phyloP scores from a whole-genome alignment of 2,113 vertebrate genomes.

The Electrona antarctica region DNA sequence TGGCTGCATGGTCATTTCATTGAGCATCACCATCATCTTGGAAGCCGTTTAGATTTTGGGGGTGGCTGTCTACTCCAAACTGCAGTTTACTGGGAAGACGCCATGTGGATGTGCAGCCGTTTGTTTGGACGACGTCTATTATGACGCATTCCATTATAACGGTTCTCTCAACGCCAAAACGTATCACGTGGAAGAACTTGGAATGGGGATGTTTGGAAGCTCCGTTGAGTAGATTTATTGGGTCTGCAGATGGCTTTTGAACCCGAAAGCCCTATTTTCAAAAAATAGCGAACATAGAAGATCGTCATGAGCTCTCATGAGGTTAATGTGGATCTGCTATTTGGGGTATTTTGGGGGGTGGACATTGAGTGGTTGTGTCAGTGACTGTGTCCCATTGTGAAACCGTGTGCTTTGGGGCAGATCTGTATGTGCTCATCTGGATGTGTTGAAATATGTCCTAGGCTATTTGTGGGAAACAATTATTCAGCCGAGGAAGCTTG shows the following conservation, averaged over 20 bases:
- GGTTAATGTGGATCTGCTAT: no score
- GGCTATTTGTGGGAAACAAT: conserved; percentile 31
- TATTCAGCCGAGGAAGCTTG: neutral
- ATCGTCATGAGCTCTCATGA: neutral
- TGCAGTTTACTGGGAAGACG: conserved; percentile 48
- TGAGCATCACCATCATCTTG: conserved; percentile 74
- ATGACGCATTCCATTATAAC: conserved; percentile 15
- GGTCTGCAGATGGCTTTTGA: neutral
- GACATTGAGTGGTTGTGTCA: neutral
- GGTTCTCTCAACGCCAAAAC: neutral
- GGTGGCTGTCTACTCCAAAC: conserved; percentile 45
- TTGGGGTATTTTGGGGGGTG: no score
- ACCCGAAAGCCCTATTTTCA: neutral
- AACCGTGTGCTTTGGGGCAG: conserved; percentile 13
- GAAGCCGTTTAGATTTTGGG: conserved; percentile 43
- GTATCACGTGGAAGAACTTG: conserved; percentile 11
- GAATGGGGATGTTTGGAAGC: neutral
- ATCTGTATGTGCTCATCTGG: conserved; percentile 35
- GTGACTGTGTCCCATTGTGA: neutral
- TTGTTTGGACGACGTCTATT: conserved; percentile 51
- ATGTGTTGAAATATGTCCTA: conserved; percentile 36
- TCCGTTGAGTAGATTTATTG: conserved; percentile 4
- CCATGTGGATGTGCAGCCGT: conserved; percentile 51
- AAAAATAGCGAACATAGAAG: no score
- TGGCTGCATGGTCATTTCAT: conserved; percentile 87